These are phyloP conservation scores for Leucosticte australis DNA, from an alignment of 2,113 vertebrate genomes.

Conservation along the genomic window DNA sequence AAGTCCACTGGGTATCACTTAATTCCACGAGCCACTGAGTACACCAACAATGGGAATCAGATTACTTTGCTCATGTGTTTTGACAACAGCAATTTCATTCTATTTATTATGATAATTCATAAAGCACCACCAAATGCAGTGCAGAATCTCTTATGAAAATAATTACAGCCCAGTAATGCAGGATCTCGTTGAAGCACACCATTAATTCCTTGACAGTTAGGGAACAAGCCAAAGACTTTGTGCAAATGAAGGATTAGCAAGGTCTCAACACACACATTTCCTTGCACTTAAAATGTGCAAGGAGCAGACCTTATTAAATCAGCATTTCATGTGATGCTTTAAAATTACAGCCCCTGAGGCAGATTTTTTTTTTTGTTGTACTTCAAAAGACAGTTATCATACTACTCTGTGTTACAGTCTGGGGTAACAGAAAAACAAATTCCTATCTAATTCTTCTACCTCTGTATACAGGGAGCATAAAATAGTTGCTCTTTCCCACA, in stretches of 20 bases:
- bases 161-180: background rate
- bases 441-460: background rate
- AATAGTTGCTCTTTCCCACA: background rate
- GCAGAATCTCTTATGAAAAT: background rate
- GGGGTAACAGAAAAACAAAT: background rate
- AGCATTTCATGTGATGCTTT: background rate
- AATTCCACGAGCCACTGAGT: background rate
- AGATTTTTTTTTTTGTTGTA: background rate
- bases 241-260: constrained; percentile 42
- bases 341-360: background rate
- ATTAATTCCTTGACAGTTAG: constrained; percentile 27
- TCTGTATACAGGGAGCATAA: background rate
- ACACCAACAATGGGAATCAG: background rate
- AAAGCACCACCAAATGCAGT: background rate
- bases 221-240: background rate
- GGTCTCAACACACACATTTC: background rate
- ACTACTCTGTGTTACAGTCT: background rate
- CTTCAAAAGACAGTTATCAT: constrained; percentile 15
- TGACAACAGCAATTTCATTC: background rate
- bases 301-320: constrained; percentile 20
- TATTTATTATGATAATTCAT: background rate
- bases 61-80: background rate
- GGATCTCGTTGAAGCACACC: background rate
- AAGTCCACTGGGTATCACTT: background rate
- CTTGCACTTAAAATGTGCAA: background rate